These are phyloP conservation scores for Lamellibrachia columna DNA, from an alignment of 2,888 invertebrate species.

Conservation along the genomic window DNA sequence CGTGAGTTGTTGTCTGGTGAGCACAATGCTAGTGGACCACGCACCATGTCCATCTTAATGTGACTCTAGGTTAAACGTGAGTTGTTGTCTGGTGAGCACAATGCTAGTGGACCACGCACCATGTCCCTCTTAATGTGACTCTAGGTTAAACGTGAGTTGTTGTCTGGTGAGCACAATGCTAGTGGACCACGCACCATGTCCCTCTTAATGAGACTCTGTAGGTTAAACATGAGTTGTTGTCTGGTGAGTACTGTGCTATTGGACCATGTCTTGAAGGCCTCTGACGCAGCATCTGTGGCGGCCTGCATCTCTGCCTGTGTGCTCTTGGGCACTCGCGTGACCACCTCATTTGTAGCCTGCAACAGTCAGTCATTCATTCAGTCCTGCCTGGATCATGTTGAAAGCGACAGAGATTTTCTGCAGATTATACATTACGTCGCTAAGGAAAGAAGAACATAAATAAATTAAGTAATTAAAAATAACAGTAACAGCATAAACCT, in stretches of 20 bases:
- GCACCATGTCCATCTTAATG: too few species aligned
- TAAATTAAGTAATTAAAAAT: too few species aligned
- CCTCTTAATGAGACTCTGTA: conserved; percentile 83
- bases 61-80: conserved; percentile 77
- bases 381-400: background rate
- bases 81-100: conserved; percentile 89
- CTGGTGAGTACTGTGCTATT: conserved; percentile 89
- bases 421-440: background rate
- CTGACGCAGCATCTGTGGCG: conserved; percentile 87
- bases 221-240: conserved; percentile 91
- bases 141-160: conserved; percentile 83
- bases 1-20: too few species aligned
- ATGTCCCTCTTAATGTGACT: too few species aligned
- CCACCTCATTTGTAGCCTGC: conserved; percentile 70
- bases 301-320: conserved; percentile 88
- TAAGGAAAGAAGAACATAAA: too few species aligned
- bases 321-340: conserved; percentile 85
- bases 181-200: conserved; percentile 78
- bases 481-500: too few species aligned
- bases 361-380: background rate
- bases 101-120: conserved; percentile 87
- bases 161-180: conserved; percentile 92
- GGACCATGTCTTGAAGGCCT: conserved; percentile 85
- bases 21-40: too few species aligned
- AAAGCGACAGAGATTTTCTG: background rate